phyloP scores from a whole-genome alignment of 2,113 vertebrate genomes.

The Tinamus guttatus region DNA sequence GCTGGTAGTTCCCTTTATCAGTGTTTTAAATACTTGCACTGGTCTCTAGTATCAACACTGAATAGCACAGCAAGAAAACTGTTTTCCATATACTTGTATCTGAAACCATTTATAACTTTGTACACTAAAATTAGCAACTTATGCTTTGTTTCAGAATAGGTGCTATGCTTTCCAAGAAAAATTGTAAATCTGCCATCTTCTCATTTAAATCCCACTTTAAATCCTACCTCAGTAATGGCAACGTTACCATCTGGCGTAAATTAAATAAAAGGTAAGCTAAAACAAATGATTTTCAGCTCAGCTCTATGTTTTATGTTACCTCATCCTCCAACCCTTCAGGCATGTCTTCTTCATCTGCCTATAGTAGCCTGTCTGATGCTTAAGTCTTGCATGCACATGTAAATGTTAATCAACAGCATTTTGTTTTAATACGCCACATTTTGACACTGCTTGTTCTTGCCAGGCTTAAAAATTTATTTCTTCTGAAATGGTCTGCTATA shows the following conservation, averaged over 20 bases:
- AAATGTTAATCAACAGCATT: neutral
- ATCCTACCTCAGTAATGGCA: neutral
- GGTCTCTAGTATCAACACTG: neutral
- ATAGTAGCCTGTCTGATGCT: neutral
- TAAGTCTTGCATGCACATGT: neutral
- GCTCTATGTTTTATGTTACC: neutral
- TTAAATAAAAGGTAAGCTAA: neutral
- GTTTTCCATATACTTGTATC: neutral
- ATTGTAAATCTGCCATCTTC: neutral
- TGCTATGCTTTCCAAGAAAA: neutral
- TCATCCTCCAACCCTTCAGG: neutral
- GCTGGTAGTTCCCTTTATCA: neutral
- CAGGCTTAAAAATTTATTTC: neutral
- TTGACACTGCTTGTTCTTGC: neutral
- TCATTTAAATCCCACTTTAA: neutral
- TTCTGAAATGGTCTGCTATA: neutral
- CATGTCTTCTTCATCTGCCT: neutral
- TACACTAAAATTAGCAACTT: neutral
- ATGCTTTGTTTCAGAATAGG: neutral
- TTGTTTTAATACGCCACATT: neutral
- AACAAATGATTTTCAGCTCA: neutral
- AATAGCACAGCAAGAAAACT: neutral
- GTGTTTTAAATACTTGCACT: neutral
- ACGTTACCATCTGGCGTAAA: neutral
- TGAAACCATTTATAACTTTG: neutral